These are phyloP conservation scores for Drosophila pseudotalamancana DNA, from an alignment of 2,888 invertebrate species.

Conservation along the genomic window DNA sequence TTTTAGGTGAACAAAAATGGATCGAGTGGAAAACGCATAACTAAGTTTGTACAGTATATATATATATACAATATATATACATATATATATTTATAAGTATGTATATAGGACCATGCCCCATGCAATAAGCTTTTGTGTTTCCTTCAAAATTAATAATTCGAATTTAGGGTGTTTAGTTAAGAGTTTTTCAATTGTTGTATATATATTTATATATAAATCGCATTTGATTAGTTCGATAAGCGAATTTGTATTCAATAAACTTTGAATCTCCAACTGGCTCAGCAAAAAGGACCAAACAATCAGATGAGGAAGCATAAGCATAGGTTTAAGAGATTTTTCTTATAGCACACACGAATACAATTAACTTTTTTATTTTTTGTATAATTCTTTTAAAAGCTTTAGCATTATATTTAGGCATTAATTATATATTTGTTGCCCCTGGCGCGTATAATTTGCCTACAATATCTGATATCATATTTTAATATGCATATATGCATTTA, in stretches of 20 bases:
- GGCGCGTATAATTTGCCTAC: constrained; percentile 22
- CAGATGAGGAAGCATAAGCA: constrained; percentile 34
- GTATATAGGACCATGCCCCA: constrained; percentile 24
- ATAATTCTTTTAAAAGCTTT: constrained; percentile 29
- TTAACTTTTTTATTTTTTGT: constrained; percentile 19
- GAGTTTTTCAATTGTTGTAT: too few relatives aligned
- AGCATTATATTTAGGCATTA: constrained; percentile 23
- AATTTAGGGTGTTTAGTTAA: too few relatives aligned
- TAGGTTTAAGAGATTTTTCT: constrained; percentile 9
- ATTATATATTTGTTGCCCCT: constrained; percentile 12
- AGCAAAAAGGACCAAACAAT: constrained; percentile 45
- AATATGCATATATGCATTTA: constrained; percentile 8
- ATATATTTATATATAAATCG: constrained; percentile 6
- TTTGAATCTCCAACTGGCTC: constrained; percentile 42
- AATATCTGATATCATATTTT: constrained; percentile 8
- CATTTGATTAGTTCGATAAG: constrained; percentile 29
- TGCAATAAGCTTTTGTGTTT: constrained; percentile 21
- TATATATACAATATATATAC: background rate
- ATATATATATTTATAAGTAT: background rate
- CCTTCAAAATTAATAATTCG: too few relatives aligned
- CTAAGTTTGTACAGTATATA: background rate
- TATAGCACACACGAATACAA: constrained; percentile 11
- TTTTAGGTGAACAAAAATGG: background rate
- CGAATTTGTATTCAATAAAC: constrained; percentile 15
- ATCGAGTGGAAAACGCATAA: background rate